Percentiles rank a stretch among this genome's conserved stretches.
These are phyloP conservation scores for Guaruba guarouba DNA, from an alignment of 2,113 vertebrate genomes.

Conservation along the genomic window DNA sequence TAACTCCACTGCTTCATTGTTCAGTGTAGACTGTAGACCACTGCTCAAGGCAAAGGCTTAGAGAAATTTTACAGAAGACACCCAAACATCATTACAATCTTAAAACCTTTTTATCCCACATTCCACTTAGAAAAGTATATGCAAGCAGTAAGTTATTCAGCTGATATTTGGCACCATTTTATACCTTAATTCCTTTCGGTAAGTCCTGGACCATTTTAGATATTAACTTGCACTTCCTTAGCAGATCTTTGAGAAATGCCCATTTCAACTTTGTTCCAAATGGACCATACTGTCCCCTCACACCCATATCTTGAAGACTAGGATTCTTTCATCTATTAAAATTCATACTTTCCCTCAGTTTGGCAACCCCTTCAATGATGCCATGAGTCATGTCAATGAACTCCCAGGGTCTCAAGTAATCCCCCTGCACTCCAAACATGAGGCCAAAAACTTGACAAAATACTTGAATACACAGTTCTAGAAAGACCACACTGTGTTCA, in stretches of 20 bases:
- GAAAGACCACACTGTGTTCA: neutral
- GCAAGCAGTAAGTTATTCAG: neutral
- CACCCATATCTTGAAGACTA: neutral
- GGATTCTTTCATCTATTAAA: neutral
- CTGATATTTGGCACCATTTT: slow-evolving; percentile 8
- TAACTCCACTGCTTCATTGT: neutral
- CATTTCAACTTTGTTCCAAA: slow-evolving; percentile 35
- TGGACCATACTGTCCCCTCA: neutral
- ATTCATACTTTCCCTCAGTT: neutral
- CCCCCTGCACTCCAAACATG: neutral
- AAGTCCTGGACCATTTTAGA: slow-evolving; percentile 25
- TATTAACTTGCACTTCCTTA: neutral
- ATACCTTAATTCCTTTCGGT: slow-evolving; percentile 40
- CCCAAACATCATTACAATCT: neutral
- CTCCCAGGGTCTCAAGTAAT: neutral
- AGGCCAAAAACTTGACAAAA: neutral
- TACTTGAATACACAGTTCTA: neutral
- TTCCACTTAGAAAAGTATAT: neutral
- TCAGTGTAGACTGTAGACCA: neutral
- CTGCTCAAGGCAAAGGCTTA: neutral
- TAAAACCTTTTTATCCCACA: neutral
- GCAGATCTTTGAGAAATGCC: neutral
- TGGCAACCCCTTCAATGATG: neutral
- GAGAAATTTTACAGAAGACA: neutral
- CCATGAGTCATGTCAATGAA: neutral